phyloP scores from a whole-genome alignment of 1,140 invertebrate genomes.

The Drosophila auraria region DNA sequence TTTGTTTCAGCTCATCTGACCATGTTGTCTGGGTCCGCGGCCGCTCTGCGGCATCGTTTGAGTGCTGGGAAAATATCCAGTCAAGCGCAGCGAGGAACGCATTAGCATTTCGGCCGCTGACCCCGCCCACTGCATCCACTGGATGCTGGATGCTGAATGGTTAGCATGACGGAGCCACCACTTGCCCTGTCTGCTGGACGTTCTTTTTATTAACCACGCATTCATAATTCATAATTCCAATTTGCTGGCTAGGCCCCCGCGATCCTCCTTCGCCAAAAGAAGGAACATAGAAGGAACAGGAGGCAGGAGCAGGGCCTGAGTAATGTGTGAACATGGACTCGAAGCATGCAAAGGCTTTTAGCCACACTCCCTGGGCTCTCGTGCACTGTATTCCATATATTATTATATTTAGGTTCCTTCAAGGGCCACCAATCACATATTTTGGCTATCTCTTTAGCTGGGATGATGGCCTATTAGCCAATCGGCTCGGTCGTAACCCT shows the following conservation, averaged over 20 bases:
- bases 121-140: slow-evolving; percentile 14
- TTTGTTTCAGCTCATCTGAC: slow-evolving; percentile 81
- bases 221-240: slow-evolving; percentile 84
- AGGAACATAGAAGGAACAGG: slow-evolving; percentile 32
- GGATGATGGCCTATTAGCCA: slow-evolving; percentile 29
- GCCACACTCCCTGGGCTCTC: slow-evolving; percentile 23
- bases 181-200: slow-evolving; percentile 44
- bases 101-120: slow-evolving; percentile 77
- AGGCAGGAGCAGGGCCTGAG: slow-evolving; percentile 55
- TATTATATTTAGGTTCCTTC: slow-evolving; percentile 5
- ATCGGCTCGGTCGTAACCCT: slow-evolving; percentile 5
- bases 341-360: slow-evolving; percentile 76
- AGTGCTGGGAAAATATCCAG: slow-evolving; percentile 82
- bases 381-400: slow-evolving; percentile 23
- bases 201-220: slow-evolving; percentile 83
- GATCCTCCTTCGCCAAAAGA: slow-evolving; percentile 21
- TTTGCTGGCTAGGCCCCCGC: slow-evolving; percentile 64
- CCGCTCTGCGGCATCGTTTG: slow-evolving; percentile 66
- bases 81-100: slow-evolving; percentile 76
- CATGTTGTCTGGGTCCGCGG: slow-evolving; percentile 73
- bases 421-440: slow-evolving; percentile 18
- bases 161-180: slow-evolving; percentile 70
- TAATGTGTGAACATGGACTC: slow-evolving; percentile 77
- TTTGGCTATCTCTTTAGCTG: slow-evolving; percentile 4
- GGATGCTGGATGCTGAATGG: slow-evolving; percentile 11